phyloP scores from a whole-genome alignment of 1,140 invertebrate genomes.

The Thaumatotibia leucotreta region DNA sequence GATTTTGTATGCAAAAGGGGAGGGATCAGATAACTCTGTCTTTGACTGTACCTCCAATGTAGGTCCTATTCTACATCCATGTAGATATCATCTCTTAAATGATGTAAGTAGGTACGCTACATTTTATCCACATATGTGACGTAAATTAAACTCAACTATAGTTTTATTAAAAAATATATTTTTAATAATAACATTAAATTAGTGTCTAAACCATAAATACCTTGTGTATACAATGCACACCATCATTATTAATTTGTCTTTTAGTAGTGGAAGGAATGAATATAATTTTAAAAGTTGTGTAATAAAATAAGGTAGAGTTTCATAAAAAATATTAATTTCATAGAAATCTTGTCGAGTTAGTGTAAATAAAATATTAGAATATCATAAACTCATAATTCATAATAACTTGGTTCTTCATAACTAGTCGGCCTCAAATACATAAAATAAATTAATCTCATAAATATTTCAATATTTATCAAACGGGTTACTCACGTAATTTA shows the following conservation, averaged over 20 bases:
- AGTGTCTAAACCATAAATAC: conserved; percentile 25
- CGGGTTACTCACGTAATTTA: too few relatives aligned
- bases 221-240: conserved; percentile 25
- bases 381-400: background rate
- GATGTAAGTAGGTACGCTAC: too few relatives aligned
- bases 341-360: background rate
- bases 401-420: background rate
- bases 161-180: conserved; percentile 1
- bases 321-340: conserved; percentile 11
- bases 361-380: background rate
- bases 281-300: conserved; percentile 24
- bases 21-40: too few relatives aligned
- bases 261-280: conserved; percentile 39
- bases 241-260: conserved; percentile 35
- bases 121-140: too few relatives aligned
- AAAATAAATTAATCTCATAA: too few relatives aligned
- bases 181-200: conserved; percentile 19
- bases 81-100: too few relatives aligned
- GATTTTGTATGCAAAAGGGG: too few relatives aligned
- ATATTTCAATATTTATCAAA: too few relatives aligned
- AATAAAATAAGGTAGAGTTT: conserved; percentile 1
- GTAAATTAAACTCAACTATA: background rate
- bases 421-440: background rate
- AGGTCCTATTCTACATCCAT: too few relatives aligned
- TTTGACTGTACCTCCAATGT: too few relatives aligned